Evolutionary conservation across 1,140 invertebrate genomes (phyloP), one percentile per base, ranked within the genome.

Genomic region (Neodiprion pinetum): DNA sequence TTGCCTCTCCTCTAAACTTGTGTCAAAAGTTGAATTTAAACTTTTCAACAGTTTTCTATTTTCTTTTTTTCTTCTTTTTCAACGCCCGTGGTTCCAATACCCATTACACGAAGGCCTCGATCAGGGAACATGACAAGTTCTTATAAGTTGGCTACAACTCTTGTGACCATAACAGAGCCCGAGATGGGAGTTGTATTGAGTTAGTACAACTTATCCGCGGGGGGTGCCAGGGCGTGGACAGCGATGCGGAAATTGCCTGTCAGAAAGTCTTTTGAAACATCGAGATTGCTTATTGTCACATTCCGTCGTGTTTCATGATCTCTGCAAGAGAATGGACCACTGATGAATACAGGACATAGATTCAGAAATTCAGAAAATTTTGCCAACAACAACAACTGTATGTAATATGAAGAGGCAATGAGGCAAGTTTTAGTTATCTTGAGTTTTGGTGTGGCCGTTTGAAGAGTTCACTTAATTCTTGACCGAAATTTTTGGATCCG

Each of bases 91-190:
- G 53, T 61, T 61, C 53, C 53, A 61, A 61, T 61, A 61, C 53
- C 53, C 53, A 61, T 61, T 61, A 61, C 53, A 61, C 53, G 53
- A 61, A 61, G 53, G 53, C 8, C 53, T 61, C 53, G 53, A 61
- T 61, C 53, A 61, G 53, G n/a, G 53, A 61, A 61, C 53, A 61
- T 61, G 53, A 61, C 53, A 61, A 61, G 53, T 61, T 61, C 53
- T 61, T 61, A 61, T 40, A 61, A 61, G 53, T 61, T 61, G 53
- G 53, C 3, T 61, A 61, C 53, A 61, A 61, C 53, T 61, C 53
- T 61, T 61, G 53, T 61, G 53, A 61, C 53, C 53, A 61, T 61
- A 61, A 61, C 53, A 61, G 53, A 12, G 53, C 3, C 53, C n/a
- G 53, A 9, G 9, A 61, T 61, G 53, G n/a, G 53, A 61, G 28